Percentiles rank a stretch among this genome's conserved stretches.
Conservation (phyloP, 2,113 vertebrate genomes). For the Strigops habroptila region DNA sequence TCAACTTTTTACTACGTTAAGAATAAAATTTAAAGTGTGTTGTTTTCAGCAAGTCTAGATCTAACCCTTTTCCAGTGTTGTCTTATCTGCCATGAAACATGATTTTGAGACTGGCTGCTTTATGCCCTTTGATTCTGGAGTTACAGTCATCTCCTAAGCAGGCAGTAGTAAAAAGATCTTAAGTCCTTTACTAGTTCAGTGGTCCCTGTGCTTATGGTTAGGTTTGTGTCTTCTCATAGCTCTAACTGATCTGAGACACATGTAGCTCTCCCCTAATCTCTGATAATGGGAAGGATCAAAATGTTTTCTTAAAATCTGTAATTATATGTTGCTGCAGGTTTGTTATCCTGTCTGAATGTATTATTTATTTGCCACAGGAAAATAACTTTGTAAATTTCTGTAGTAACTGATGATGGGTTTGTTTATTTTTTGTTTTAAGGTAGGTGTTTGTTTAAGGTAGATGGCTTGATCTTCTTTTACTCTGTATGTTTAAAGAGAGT, state of each 20-base stretch:
- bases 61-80: background rate
- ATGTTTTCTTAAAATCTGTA: constrained; percentile 6
- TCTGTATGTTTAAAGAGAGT: background rate
- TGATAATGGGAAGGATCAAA: background rate
- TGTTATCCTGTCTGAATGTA: background rate
- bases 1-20: background rate
- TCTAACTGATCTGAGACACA: background rate
- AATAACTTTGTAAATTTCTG: background rate
- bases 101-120: background rate
- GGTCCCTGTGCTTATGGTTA: background rate
- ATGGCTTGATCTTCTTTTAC: background rate
- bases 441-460: background rate
- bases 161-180: background rate
- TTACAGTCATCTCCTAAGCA: background rate
- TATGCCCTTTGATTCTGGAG: background rate
- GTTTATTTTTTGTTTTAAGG: too few relatives aligned
- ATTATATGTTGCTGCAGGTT: background rate
- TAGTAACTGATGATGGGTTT: background rate
- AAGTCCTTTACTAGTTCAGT: background rate
- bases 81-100: background rate
- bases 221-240: background rate
- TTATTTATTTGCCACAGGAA: background rate
- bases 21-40: background rate
- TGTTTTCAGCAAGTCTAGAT: background rate
- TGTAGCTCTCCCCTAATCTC: background rate